Conservation (phyloP, 2,888 invertebrate species). For the Drosophila vallismaia region DNA sequence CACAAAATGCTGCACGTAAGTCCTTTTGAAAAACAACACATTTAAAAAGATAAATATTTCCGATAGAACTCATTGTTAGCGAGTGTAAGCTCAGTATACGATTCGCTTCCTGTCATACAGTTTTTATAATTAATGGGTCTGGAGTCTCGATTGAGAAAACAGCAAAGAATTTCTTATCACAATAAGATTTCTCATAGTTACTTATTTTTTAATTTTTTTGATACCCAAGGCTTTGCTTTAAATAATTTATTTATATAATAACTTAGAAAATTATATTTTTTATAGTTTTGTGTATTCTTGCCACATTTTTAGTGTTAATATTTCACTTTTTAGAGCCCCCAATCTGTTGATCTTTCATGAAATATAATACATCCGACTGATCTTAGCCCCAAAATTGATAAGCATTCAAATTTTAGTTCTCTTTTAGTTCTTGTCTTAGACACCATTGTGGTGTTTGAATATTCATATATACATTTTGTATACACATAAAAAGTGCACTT, state of each 20-base stretch:
- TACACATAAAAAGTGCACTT: slow-evolving; percentile 4
- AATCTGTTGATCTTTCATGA: not conserved
- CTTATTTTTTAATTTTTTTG: not conserved
- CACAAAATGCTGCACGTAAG: slow-evolving; percentile 32
- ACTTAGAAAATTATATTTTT: not conserved
- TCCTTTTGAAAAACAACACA: not conserved
- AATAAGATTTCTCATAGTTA: not conserved
- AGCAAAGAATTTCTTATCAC: slow-evolving; percentile 4
- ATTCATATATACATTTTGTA: not conserved
- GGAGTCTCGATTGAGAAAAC: not conserved
- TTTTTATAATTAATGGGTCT: slow-evolving; percentile 12
- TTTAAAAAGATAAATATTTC: not conserved
- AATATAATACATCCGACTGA: not conserved
- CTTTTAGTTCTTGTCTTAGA: not conserved
- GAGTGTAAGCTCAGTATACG: slow-evolving; percentile 1
- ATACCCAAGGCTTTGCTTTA: not conserved
- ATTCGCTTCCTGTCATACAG: slow-evolving; percentile 11
- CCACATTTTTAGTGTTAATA: not conserved
- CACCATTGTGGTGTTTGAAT: slow-evolving; percentile 4
- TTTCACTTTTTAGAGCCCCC: not conserved
- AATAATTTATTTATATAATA: not conserved
- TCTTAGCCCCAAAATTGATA: slow-evolving; percentile 33
- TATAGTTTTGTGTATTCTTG: not conserved
- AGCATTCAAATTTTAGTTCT: slow-evolving; percentile 15
- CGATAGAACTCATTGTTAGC: not conserved